Base-by-base conservation (phyloP, 2,797 vertebrate species). In the Halcyon badia region DNA sequence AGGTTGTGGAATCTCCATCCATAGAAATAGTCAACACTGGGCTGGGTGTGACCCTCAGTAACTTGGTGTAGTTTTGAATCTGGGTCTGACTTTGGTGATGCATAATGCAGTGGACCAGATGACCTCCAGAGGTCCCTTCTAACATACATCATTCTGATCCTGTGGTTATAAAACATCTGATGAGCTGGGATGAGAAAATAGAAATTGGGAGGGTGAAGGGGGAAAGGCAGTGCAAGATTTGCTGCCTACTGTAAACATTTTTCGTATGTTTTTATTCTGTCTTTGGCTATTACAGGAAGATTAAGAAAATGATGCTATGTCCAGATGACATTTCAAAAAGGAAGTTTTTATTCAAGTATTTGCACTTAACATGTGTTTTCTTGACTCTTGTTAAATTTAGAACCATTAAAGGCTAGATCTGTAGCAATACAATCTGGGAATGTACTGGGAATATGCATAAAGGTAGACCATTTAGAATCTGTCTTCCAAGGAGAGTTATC, bases 61-160 rank as follows among this genome's bases (percentile, higher is more conserved):
- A 66, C 24, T 52, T 57, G 1, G 16, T 71, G 31, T n/a, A n/a
- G 14, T 71, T 75, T 87, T 83, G 69, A 79, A 39, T 30, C 25
- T 71, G 35, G 6, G 20, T 78, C 28, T 37, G 48, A 62, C n/a
- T 91, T 46, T 13, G 60, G 11, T 61, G 37, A 44, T 61, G 5
- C 46, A 57, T 46, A 21, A 20, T 96, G 94, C 82, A 94, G 58
- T 86, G 57, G 79, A 86, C 22, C 44, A 77, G 87, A 26, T 52
- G 52, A 88, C 87, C 93, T 95, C 82, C 90, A 91, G 90, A 93
- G 91, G 93, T 91, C 94, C 31, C 83, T 95, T 96, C 80, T 93
- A 89, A 72, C 70, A 73, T 62, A 31, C 44, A 30, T 70, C 17
- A 69, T 84, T 89, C 66, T 62, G 42, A 56, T 88, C 21, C 42